Percentiles rank a stretch among this genome's conserved stretches.
Evolutionary conservation across 1,140 invertebrate genomes (phyloP).

Genomic region (Maniola jurtina): DNA sequence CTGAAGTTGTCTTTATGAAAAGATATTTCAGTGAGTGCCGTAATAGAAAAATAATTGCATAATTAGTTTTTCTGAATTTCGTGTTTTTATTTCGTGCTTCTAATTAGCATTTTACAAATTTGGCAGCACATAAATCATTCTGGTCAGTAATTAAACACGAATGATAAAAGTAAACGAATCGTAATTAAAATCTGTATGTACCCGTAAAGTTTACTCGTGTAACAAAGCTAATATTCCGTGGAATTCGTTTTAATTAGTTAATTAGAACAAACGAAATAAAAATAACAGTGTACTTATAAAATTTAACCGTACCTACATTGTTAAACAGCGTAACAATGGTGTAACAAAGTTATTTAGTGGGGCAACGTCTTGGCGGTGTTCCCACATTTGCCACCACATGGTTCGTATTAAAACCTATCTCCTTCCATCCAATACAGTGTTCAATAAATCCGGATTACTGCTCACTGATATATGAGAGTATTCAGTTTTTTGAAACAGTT

Average conservation of each 20-base stretch:
- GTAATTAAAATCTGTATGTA: background rate
- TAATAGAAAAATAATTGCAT: background rate
- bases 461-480: conserved; percentile 57
- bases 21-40: background rate
- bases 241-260: conserved; percentile 10
- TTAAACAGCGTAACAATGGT: conserved; percentile 63
- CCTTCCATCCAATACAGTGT: conserved; percentile 41
- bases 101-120: background rate
- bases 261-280: conserved; percentile 22
- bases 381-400: conserved; percentile 75
- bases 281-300: conserved; percentile 17
- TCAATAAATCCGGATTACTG: conserved; percentile 74
- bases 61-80: background rate
- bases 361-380: conserved; percentile 72
- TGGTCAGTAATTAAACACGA: background rate
- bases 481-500: conserved; percentile 20
- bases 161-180: conserved; percentile 7
- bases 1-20: background rate
- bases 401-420: conserved; percentile 66
- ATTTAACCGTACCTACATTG: conserved; percentile 35
- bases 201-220: background rate
- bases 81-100: background rate
- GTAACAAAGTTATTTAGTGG: conserved; percentile 70
- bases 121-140: background rate
- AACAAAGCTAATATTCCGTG: conserved; percentile 10